Percentiles rank a stretch among this genome's conserved stretches.
Evolutionary conservation across 2,888 invertebrate species (phyloP).

Genomic region (Drosophila mayaguana): DNA sequence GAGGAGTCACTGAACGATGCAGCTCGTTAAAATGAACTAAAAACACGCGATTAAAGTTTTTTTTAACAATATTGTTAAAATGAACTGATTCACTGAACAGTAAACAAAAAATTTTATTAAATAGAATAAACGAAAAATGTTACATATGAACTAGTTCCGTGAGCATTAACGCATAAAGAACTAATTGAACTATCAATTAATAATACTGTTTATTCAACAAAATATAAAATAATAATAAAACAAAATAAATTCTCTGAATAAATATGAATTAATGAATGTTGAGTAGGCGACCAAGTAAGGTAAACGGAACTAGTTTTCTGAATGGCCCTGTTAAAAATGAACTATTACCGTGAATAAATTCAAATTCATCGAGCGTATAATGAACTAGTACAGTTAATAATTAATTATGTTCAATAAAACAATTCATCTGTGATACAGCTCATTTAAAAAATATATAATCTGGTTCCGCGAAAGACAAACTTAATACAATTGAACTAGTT

Average conservation of each 20-base stretch:
- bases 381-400: neutral
- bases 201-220: too few relatives aligned
- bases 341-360: neutral
- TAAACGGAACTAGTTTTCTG: neutral
- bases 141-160: too few relatives aligned
- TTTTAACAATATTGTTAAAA: too few relatives aligned
- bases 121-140: neutral
- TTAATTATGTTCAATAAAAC: too few relatives aligned
- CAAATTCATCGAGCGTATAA: neutral
- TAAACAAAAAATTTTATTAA: neutral
- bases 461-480: too few relatives aligned
- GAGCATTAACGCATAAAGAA: neutral
- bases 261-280: neutral
- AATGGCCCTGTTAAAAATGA: neutral
- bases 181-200: neutral
- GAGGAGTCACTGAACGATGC: neutral
- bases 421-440: too few relatives aligned
- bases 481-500: too few relatives aligned
- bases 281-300: too few relatives aligned
- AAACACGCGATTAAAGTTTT: too few relatives aligned
- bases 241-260: too few relatives aligned
- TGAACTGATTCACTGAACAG: neutral
- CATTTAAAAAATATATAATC: too few relatives aligned
- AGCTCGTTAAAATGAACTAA: neutral
- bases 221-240: too few relatives aligned